Conservation (phyloP, 1,140 invertebrate species). For the Charaxes varanes region DNA sequence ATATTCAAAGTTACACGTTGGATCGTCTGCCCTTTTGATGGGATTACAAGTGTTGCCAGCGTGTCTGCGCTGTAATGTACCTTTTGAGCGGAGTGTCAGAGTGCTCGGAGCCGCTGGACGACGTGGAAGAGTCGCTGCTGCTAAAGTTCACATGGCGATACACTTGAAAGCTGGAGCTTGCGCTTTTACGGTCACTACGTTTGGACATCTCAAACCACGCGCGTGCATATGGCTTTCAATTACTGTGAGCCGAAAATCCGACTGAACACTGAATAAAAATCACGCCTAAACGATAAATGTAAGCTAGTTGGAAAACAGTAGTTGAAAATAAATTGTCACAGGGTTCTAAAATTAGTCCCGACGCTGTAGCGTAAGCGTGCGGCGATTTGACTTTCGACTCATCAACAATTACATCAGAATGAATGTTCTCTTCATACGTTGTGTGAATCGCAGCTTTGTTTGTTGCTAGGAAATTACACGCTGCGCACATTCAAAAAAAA, state of each 20-base stretch:
- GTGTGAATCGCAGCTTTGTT: no score
- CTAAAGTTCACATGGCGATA: slow-evolving; percentile 35
- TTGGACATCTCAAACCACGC: slow-evolving; percentile 22
- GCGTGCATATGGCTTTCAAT: neutral
- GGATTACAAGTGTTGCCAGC: neutral
- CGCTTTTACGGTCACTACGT: slow-evolving; percentile 40
- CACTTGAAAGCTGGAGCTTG: slow-evolving; percentile 43
- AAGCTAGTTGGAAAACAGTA: slow-evolving; percentile 22
- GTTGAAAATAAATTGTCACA: slow-evolving; percentile 41
- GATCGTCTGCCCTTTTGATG: no score
- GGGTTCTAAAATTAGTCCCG: slow-evolving; percentile 39
- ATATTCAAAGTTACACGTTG: no score
- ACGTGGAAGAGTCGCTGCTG: slow-evolving; percentile 47
- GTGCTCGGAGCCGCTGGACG: slow-evolving; percentile 37
- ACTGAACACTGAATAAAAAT: slow-evolving; percentile 5
- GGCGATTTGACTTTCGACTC: slow-evolving; percentile 27
- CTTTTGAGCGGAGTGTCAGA: slow-evolving; percentile 49
- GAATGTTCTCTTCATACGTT: slow-evolving; percentile 9
- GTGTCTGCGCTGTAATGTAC: slow-evolving; percentile 23
- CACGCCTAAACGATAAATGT: slow-evolving; percentile 12
- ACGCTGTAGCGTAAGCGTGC: slow-evolving; percentile 19
- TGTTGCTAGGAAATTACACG: no score
- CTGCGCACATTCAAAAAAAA: no score
- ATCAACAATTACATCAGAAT: slow-evolving; percentile 27
- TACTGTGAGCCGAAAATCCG: slow-evolving; percentile 1